These are phyloP conservation scores for Chamaetylas fuelleborni DNA, from an alignment of 2,113 vertebrate genomes.

Conservation along the genomic window DNA sequence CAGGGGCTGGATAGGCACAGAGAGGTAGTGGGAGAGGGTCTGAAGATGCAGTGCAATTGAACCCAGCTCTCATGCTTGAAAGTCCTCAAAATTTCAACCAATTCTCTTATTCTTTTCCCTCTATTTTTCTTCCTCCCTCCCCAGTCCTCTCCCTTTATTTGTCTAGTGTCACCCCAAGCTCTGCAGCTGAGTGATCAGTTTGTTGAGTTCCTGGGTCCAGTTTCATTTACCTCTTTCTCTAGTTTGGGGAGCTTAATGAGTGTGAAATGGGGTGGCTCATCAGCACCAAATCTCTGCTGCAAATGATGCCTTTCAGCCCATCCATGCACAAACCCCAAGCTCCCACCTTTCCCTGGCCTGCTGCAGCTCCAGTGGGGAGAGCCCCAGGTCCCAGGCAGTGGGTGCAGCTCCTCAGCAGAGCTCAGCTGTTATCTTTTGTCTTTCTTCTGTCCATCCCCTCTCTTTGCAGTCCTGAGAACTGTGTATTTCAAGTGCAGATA, in stretches of 20 bases:
- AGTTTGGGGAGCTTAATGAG: neutral
- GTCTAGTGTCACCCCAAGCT: neutral
- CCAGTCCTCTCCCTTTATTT: neutral
- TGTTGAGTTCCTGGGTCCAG: neutral
- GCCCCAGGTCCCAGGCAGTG: neutral
- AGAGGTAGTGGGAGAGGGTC: neutral
- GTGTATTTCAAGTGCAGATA: constrained; percentile 2
- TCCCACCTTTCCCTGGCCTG: neutral
- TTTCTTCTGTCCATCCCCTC: neutral
- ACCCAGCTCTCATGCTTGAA: neutral
- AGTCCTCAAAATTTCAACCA: constrained; percentile 39
- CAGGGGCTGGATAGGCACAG: neutral
- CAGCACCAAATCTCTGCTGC: neutral
- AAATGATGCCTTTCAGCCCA: neutral
- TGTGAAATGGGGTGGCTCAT: neutral
- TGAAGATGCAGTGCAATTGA: constrained; percentile 23
- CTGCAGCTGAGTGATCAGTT: neutral
- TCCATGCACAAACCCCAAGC: neutral
- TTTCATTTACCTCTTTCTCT: constrained; percentile 1
- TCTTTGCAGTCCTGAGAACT: neutral
- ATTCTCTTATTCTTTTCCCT: neutral
- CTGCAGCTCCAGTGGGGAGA: neutral
- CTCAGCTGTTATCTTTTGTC: neutral
- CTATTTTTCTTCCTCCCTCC: neutral
- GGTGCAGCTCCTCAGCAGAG: neutral